These are phyloP conservation scores for Ammospiza nelsoni DNA, from an alignment of 2,113 vertebrate genomes.

Conservation along the genomic window DNA sequence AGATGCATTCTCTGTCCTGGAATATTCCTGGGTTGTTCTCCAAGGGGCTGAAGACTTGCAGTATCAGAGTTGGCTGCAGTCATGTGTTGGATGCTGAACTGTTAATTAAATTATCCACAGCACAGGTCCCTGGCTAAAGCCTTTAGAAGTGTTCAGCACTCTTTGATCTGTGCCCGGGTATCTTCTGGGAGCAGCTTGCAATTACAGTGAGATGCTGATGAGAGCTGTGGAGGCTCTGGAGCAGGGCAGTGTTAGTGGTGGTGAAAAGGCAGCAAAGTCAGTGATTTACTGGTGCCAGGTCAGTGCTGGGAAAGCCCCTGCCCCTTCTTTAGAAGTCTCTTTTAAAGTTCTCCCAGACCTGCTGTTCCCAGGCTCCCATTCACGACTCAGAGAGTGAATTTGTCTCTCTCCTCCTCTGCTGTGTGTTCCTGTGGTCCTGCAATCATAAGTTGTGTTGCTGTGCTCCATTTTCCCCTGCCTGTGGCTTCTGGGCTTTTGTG, in stretches of 20 bases:
- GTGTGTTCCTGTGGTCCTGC: slow-evolving; percentile 5
- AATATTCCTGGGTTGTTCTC: not conserved
- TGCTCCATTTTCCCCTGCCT: slow-evolving; percentile 45
- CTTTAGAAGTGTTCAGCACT: slow-evolving; percentile 30
- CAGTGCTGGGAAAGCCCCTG: not conserved
- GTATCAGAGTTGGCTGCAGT: slow-evolving; percentile 22
- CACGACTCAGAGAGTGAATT: not conserved
- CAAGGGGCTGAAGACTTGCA: not conserved
- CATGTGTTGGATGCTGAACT: slow-evolving; percentile 38
- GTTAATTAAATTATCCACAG: slow-evolving; percentile 76
- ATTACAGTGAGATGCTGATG: slow-evolving; percentile 8
- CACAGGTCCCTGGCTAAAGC: slow-evolving; percentile 37
- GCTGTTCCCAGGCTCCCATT: slow-evolving; percentile 20
- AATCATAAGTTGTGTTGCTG: slow-evolving; percentile 24
- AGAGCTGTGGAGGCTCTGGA: not conserved
- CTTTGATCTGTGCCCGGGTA: slow-evolving; percentile 35
- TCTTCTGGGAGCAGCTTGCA: slow-evolving; percentile 56
- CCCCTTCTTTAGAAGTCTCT: not conserved
- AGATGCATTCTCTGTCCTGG: not conserved
- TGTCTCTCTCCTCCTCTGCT: not conserved
- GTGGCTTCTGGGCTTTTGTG: slow-evolving; percentile 58
- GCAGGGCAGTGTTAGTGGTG: not conserved
- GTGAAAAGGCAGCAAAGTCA: not conserved
- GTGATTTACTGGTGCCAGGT: slow-evolving; percentile 8
- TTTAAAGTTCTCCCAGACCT: not conserved